These are phyloP conservation scores for Bungarus multicinctus DNA, from an alignment of 2,113 vertebrate genomes.

Conservation along the genomic window DNA sequence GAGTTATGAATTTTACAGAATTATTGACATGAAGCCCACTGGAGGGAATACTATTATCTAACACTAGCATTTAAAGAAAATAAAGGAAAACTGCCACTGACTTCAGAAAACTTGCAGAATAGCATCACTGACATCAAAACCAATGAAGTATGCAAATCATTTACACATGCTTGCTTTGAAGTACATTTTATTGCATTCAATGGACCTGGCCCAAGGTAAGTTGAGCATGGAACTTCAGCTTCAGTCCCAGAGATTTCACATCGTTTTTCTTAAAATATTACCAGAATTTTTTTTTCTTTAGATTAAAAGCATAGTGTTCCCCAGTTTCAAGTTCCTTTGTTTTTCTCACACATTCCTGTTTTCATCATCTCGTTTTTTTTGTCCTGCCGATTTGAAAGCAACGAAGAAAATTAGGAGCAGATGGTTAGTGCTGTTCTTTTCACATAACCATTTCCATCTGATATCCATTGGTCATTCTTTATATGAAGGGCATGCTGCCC, in stretches of 20 bases:
- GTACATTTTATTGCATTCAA: background rate
- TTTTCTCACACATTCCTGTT: conserved; percentile 1
- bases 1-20: background rate
- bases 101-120: background rate
- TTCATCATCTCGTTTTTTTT: background rate
- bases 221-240: background rate
- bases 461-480: conserved; percentile 40
- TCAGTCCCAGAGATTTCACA: background rate
- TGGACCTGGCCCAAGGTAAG: background rate
- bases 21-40: background rate
- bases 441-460: conserved; percentile 39
- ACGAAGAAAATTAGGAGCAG: conserved; percentile 50
- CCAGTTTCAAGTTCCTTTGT: background rate
- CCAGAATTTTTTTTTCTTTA: background rate
- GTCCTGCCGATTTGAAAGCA: conserved; percentile 31
- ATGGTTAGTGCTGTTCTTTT: conserved; percentile 23
- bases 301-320: background rate
- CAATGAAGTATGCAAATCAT: background rate
- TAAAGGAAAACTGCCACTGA: background rate
- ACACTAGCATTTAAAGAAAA: background rate
- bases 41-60: background rate
- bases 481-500: conserved; percentile 27
- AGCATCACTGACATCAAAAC: background rate
- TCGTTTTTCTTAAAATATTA: background rate
- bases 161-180: background rate